Conservation (phyloP, 92 coral and sea anemone genomes). For the Actinostola sp. region DNA sequence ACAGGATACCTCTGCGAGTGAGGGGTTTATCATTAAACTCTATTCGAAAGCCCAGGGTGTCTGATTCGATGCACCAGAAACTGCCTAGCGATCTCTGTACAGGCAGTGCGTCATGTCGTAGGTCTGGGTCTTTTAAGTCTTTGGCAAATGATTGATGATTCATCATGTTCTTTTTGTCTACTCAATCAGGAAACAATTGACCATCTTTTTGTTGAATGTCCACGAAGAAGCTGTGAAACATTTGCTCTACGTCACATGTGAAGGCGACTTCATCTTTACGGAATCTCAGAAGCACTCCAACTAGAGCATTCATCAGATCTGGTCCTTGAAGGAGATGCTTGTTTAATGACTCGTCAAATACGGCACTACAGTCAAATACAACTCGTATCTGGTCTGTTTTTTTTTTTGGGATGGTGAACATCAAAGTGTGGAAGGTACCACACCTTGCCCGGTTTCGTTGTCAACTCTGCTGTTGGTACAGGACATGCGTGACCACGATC, state of each 20-base stretch:
- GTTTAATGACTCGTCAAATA: conserved; percentile 33
- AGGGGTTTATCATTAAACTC: conserved; percentile 38
- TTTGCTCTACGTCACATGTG: conserved; percentile 50
- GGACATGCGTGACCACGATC: conserved; percentile 47
- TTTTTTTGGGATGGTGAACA: conserved; percentile 38
- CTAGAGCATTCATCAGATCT: conserved; percentile 36
- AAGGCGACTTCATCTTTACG: conserved; percentile 50
- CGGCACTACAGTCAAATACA: conserved; percentile 50
- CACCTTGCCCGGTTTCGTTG: conserved; percentile 22
- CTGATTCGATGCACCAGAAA: conserved; percentile 53
- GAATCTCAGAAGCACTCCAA: conserved; percentile 40
- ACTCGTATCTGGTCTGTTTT: conserved; percentile 47
- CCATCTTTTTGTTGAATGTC: conserved; percentile 37
- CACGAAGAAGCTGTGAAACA: conserved; percentile 49
- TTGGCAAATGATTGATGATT: no score
- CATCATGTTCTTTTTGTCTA: no score
- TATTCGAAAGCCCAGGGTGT: conserved; percentile 36
- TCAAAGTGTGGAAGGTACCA: conserved; percentile 43
- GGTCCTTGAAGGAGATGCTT: conserved; percentile 53
- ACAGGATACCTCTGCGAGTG: conserved; percentile 54
- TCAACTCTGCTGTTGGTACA: not conserved
- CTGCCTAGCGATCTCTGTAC: conserved; percentile 50
- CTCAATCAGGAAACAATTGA: no score
- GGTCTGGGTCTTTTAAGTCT: conserved; percentile 51
- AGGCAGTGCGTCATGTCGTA: conserved; percentile 41